phyloP scores from a whole-genome alignment of 2,797 vertebrate genomes.

The Rhodeus uyekii region DNA sequence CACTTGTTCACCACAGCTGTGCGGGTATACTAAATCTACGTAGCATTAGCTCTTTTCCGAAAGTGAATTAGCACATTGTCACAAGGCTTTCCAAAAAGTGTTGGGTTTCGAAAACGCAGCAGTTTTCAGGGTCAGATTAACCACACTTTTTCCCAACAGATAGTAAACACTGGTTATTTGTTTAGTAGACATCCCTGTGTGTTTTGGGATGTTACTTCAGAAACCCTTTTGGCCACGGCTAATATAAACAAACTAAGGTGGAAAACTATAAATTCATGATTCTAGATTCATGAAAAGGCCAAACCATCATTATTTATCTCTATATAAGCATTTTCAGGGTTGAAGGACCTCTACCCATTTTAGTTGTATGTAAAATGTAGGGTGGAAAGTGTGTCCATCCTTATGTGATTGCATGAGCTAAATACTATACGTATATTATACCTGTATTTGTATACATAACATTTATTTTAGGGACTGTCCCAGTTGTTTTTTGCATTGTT shows the following conservation, averaged over 20 bases:
- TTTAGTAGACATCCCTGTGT: constrained; percentile 4
- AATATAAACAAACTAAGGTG: not conserved
- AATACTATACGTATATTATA: too few species aligned
- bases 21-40: constrained; percentile 16
- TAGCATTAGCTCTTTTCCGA: not conserved
- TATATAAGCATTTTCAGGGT: not conserved
- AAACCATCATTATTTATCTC: constrained; percentile 21
- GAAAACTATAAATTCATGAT: not conserved
- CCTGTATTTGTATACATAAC: too few species aligned
- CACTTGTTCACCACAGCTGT: not conserved
- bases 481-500: too few species aligned
- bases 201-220: not conserved
- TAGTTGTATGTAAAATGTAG: not conserved
- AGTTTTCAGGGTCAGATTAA: constrained; percentile 5
- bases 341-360: constrained; percentile 8
- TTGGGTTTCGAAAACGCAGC: not conserved
- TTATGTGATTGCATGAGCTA: too few species aligned
- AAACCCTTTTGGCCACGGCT: not conserved
- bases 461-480: too few species aligned
- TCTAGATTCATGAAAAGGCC: constrained; percentile 17
- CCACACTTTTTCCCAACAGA: constrained; percentile 10
- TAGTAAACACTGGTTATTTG: not conserved
- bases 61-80: not conserved
- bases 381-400: too few species aligned
- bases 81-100: not conserved